phyloP scores from a whole-genome alignment of 1,140 invertebrate genomes.

The Penaeus vannamei region DNA sequence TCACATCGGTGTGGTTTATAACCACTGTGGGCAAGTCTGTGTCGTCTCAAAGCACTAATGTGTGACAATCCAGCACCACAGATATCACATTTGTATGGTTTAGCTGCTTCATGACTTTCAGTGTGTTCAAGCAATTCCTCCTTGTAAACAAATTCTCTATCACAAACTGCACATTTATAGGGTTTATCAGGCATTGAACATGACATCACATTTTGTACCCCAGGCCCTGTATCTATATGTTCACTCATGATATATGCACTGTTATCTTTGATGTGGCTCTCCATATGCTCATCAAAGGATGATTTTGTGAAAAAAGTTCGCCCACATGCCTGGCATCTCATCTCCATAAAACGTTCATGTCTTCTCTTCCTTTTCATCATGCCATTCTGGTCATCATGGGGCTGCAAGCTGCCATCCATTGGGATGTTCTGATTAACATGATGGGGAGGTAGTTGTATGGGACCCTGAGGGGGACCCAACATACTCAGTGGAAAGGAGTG shows the following conservation, averaged over 20 bases:
- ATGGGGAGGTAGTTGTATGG: constrained; percentile 29
- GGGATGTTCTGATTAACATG: constrained; percentile 43
- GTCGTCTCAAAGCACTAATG: constrained; percentile 63
- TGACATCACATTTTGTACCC: constrained; percentile 55
- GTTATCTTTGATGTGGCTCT: constrained; percentile 56
- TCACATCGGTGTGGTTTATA: constrained; percentile 66
- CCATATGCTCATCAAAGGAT: constrained; percentile 63
- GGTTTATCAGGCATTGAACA: constrained; percentile 72
- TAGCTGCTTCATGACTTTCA: constrained; percentile 67
- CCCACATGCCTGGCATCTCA: constrained; percentile 53
- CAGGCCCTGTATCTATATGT: constrained; percentile 46
- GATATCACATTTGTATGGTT: constrained; percentile 67
- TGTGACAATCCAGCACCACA: constrained; percentile 68
- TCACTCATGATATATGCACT: constrained; percentile 53
- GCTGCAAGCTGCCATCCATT: constrained; percentile 41
- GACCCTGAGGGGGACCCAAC: constrained; percentile 34
- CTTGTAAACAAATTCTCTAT: constrained; percentile 68
- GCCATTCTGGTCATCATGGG: constrained; percentile 49
- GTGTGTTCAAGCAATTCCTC: constrained; percentile 64
- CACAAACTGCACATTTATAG: constrained; percentile 76
- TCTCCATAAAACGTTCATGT: constrained; percentile 44
- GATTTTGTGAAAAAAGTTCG: constrained; percentile 58
- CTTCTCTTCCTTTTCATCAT: constrained; percentile 51
- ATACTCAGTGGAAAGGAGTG: constrained; percentile 48
- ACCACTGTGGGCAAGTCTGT: constrained; percentile 64